Evolutionary conservation across 1,140 invertebrate genomes (phyloP), one percentile per base, ranked within the genome.

Genomic region (Octopus sinensis): DNA sequence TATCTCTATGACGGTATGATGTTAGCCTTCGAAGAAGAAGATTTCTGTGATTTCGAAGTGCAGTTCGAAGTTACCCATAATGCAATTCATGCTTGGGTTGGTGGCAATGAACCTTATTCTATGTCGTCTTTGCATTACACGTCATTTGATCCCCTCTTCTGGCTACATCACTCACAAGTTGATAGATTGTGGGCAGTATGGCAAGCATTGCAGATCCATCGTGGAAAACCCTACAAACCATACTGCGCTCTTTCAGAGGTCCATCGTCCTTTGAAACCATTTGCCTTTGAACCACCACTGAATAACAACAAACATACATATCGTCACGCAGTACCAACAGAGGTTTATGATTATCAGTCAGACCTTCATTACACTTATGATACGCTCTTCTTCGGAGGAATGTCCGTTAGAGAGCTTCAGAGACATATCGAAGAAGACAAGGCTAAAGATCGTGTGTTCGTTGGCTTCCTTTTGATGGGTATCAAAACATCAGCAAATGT

Each of bases 351-450:
- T 56, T 85, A 85, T 56, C 80, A 81, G 56, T 23, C 68, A 54
- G 83, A 80, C 7, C 80, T 85, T 17, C 79, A 78, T 5, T 85
- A 85, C 78, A 80, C 78, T 13, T 85, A 84, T 78, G 84, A 85
- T 77, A 76, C 54, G 5, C 82, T 85, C 6, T 52, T 80, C 43
- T 85, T 82, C 79, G 83, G 83, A 9, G 84, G 84, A 4, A 82
- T 83, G 83, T 75, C 53, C 4, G 53, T 85, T 13, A 71, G 79
- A 7, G 80, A 85, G 54, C 76, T 85, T 17, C 79, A 83, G 43
- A 30, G 81, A 12, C 79, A 82, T 73, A 82, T 85, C 12, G 79
- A 84, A 12, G 76, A 56, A 23, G 62, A 68, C 52, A 81, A 79
- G 62, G 17, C 23, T 4, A 53, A 81, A 10, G 81, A 82, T 12